Evolutionary conservation across 2,113 vertebrate species (phyloP), one percentile per base, ranked within the genome.

Genomic region (Pristiophorus japonicus): DNA sequence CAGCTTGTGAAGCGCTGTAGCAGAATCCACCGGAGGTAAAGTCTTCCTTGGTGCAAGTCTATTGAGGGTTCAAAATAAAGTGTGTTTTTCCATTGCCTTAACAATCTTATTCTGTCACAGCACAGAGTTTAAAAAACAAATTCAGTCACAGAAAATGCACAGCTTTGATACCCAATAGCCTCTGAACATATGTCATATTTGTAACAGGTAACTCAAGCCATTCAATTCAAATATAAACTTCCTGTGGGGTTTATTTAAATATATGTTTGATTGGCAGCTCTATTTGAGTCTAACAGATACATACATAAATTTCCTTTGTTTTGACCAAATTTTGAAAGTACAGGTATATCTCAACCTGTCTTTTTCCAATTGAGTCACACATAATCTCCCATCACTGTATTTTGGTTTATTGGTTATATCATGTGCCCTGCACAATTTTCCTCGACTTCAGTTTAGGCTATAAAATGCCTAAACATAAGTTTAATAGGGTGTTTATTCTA

Each of bases 41-140:
- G 85, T 98, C 97, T 55, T 97, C 97, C 62, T 98, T 97, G 93
- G 97, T 97, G 96, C 98, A 98, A 7, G 97, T 98, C 97, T 98
- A 96, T 85, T 70, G 93, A 14, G 24, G 73, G 11, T 27, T 73
- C 65, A 94, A 47, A 94, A 94, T 30, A 92, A 14, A 42, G 18
- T 38, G 22, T 92, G n/a, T 5, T 92, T 92, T 90, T 92, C 14
- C 5, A 63, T 65, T 92, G n/a, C 88, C 88, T 63, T 92, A 1
- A 63, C 75, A 20, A 81, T 5, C 78, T 81, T 20, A 92, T 73
- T 30, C 70, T 34, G 70, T 73, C 70, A 73, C 70, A 73, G 5
- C 27, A 24, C 70, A 73, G 10, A 11, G 70, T 0, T 34, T 73
- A 73, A 73, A 34, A 73, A 73, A 11, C 30, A 73, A 73, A 73